A percentile compares a stretch with the other conserved stretches of the same genome.
Evolutionary conservation across 2,113 vertebrate genomes (phyloP).

Genomic region (Motacilla tschutschensis): DNA sequence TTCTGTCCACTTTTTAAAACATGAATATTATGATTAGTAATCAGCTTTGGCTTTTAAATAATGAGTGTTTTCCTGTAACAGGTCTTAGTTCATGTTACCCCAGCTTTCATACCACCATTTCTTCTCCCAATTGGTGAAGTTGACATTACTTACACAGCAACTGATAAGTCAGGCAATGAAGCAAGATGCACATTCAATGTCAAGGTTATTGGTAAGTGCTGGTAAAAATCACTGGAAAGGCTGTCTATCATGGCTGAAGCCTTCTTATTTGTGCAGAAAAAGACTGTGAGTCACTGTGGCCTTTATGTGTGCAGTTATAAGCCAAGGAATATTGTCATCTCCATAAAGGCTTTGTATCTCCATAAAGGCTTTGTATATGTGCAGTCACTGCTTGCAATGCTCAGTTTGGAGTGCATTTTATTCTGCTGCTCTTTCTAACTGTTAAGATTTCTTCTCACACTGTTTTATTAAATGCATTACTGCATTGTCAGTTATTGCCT

Average conservation of each 20-base stretch:
- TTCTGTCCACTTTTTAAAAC: not conserved
- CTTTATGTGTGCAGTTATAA: not conserved
- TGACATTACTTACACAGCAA: conserved; percentile 84
- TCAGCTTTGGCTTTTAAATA: conserved; percentile 15
- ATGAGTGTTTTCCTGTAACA: conserved; percentile 54
- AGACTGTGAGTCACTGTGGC: not conserved
- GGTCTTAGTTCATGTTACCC: conserved; percentile 86
- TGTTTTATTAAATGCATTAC: not conserved
- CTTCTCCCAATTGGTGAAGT: conserved; percentile 88
- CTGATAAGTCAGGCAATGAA: conserved; percentile 83
- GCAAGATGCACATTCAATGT: conserved; percentile 91
- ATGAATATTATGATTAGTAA: not conserved
- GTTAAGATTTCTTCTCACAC: not conserved
- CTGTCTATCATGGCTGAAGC: not conserved
- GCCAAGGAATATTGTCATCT: not conserved
- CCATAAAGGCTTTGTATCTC: not conserved
- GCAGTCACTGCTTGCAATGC: not conserved
- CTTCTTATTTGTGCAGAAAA: not conserved
- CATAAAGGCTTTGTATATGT: not conserved
- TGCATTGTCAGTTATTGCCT: not conserved
- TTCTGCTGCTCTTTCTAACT: not conserved
- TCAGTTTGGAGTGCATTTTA: not conserved
- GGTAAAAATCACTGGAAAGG: not conserved
- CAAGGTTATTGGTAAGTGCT: conserved; percentile 88
- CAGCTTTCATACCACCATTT: conserved; percentile 87